A percentile compares a stretch with the other conserved stretches of the same genome.
Conservation (phyloP, 2,888 invertebrate species). For the Beris morrisii region DNA sequence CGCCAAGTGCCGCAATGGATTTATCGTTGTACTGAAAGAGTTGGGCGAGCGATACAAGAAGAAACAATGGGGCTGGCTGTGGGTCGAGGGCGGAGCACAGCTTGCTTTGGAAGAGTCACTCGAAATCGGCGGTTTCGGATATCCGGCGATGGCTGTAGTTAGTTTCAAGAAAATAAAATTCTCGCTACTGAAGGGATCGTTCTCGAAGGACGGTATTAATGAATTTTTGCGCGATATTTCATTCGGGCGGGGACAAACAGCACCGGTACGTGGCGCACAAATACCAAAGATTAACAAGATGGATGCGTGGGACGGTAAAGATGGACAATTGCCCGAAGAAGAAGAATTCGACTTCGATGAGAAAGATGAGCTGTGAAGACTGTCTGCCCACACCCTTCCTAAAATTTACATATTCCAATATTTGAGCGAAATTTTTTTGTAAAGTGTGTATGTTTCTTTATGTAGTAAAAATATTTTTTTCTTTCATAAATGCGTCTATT, state of each 20-base stretch:
- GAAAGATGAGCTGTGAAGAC: constrained; percentile 71
- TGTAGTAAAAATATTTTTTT: background rate
- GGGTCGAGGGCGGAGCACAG: constrained; percentile 92
- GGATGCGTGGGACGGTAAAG: constrained; percentile 93
- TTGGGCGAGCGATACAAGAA: constrained; percentile 91
- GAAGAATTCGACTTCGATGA: constrained; percentile 87
- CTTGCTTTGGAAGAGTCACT: constrained; percentile 80
- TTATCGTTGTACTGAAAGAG: constrained; percentile 70
- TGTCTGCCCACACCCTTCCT: background rate
- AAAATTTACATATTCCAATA: background rate
- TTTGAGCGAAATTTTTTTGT: too few species aligned
- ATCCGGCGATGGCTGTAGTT: constrained; percentile 97
- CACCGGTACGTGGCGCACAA: constrained; percentile 79
- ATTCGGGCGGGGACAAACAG: constrained; percentile 90
- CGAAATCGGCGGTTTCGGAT: constrained; percentile 97
- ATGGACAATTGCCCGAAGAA: constrained; percentile 80
- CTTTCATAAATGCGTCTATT: background rate
- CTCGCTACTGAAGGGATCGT: constrained; percentile 89
- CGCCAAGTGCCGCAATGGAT: constrained; percentile 85
- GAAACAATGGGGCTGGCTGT: constrained; percentile 97
- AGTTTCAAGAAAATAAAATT: constrained; percentile 97
- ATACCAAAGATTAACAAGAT: constrained; percentile 71
- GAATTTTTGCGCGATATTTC: constrained; percentile 93
- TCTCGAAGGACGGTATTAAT: constrained; percentile 91
- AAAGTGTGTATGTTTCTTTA: background rate